These are phyloP conservation scores for Porites evermanni DNA, from an alignment of 92 coral and sea anemone species.

Conservation along the genomic window DNA sequence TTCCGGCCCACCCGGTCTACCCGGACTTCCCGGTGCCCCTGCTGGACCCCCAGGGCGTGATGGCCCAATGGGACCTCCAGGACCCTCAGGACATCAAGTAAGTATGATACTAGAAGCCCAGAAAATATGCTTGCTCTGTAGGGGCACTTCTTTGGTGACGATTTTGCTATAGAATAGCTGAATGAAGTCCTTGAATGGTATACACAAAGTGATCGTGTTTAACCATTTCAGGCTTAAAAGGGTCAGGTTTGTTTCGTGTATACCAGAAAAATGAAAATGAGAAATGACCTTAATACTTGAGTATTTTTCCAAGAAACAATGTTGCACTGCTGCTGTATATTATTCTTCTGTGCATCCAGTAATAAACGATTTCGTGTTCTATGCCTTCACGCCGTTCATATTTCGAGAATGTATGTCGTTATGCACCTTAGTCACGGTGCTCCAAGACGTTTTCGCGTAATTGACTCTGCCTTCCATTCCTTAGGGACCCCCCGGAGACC, in stretches of 20 bases:
- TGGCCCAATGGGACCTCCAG: slow-evolving; percentile 99
- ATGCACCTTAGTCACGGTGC: too few relatives aligned
- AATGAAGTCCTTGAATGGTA: too few relatives aligned
- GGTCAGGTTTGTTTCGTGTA: too few relatives aligned
- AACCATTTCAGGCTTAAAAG: too few relatives aligned
- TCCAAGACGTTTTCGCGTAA: not conserved
- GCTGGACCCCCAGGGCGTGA: slow-evolving; percentile 99
- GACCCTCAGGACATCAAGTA: slow-evolving; percentile 94
- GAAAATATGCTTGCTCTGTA: not conserved
- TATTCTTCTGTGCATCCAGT: too few relatives aligned
- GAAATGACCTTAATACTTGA: too few relatives aligned
- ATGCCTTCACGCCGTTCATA: not conserved
- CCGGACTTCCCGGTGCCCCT: slow-evolving; percentile 99
- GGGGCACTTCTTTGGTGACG: not conserved
- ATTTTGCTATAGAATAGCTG: too few relatives aligned
- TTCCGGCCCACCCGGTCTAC: slow-evolving; percentile 92
- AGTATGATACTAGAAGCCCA: not conserved
- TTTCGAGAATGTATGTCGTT: not conserved
- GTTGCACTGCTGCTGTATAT: too few relatives aligned
- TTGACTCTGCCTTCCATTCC: not conserved
- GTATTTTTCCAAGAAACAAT: too few relatives aligned
- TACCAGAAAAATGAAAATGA: too few relatives aligned
- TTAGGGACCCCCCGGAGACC: slow-evolving; percentile 97
- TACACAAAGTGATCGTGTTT: too few relatives aligned
- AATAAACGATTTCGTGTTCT: too few relatives aligned